Percentiles rank a stretch among this genome's conserved stretches.
phyloP scores from a whole-genome alignment of 2,797 vertebrate species.

The Helicolenus hilgendorfi region DNA sequence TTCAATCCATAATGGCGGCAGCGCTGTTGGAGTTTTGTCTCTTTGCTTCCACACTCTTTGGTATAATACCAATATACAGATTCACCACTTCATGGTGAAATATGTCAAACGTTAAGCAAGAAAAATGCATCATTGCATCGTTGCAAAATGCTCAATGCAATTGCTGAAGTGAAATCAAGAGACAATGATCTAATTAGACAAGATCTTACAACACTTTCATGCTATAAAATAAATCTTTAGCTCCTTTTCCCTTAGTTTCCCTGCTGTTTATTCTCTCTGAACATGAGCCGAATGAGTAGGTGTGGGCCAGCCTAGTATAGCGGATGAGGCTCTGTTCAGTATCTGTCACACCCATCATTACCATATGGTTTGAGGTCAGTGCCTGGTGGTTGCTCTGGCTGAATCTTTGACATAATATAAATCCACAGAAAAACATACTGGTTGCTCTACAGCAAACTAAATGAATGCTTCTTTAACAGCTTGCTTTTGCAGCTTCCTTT shows the following conservation, averaged over 20 bases:
- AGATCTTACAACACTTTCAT: not conserved
- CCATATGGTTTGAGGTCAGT: not conserved
- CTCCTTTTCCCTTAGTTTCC: not conserved
- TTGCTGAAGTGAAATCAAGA: not conserved
- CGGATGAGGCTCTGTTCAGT: slow-evolving; percentile 1
- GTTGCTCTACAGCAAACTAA: not conserved
- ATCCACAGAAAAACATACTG: slow-evolving; percentile 4
- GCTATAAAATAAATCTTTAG: not conserved
- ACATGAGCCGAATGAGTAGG: not conserved
- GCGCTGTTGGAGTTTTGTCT: not conserved
- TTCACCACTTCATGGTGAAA: not conserved
- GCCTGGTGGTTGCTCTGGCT: not conserved
- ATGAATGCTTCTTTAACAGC: not conserved
- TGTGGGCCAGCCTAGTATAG: not conserved
- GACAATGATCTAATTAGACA: not conserved
- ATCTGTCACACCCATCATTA: slow-evolving; percentile 29
- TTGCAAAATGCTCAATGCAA: not conserved
- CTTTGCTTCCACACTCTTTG: not conserved
- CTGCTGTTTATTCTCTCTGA: not conserved
- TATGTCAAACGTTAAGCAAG: not conserved
- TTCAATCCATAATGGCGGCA: no score
- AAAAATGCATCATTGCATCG: not conserved
- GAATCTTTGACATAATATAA: not conserved
- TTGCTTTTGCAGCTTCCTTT: not conserved
- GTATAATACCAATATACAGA: not conserved